Evolutionary conservation across 2,888 invertebrate genomes (phyloP), one percentile per base, ranked within the genome.

Genomic region (Lepas anatifera): DNA sequence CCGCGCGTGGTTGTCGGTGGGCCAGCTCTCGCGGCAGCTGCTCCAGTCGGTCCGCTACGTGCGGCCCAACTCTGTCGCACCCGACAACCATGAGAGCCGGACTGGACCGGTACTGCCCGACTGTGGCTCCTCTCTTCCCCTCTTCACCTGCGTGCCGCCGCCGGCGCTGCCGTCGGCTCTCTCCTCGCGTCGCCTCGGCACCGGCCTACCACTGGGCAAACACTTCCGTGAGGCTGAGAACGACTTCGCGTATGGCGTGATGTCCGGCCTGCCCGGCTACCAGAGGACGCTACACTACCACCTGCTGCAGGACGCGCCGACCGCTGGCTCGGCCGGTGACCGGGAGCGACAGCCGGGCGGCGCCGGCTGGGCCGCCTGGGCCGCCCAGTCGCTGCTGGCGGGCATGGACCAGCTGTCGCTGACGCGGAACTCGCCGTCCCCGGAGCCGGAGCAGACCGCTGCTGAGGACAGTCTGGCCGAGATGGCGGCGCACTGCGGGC

Each of bases 211-310:
- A 16, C 63, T 48, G 22, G 68, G 68, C 22, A 72, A 72, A 48
- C 70, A 73, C 39, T 72, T 72, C 68, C 39, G 41, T 22, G 73
- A 74, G 35, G 63, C 41, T 37, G 74, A 74, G 63, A 74, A 74
- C 71, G 73, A 74, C 48, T 73, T 72, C 69, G 74, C 74, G 46
- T 72, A 74, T 67, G 69, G 70, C 22, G 68, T 74, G 32, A 43
- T 74, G 67, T 41, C 70, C 16, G 70, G 72, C 6, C 68, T 74
- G 41, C 74, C 74, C n/a, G 74, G 72, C 6, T 74, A 74, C 68
- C 22, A 22, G 18, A 29, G 58, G 18, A 58, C 58, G 32, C 58
- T 58, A 22, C 58, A 58, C 32, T 58, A 58, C 58, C 58, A 58
- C 58, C 32, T 58, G 32, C 32, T 58, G 32, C 32, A 22, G 4